These are phyloP conservation scores for Drosophila putrida DNA, from an alignment of 2,888 invertebrate genomes.

Conservation along the genomic window DNA sequence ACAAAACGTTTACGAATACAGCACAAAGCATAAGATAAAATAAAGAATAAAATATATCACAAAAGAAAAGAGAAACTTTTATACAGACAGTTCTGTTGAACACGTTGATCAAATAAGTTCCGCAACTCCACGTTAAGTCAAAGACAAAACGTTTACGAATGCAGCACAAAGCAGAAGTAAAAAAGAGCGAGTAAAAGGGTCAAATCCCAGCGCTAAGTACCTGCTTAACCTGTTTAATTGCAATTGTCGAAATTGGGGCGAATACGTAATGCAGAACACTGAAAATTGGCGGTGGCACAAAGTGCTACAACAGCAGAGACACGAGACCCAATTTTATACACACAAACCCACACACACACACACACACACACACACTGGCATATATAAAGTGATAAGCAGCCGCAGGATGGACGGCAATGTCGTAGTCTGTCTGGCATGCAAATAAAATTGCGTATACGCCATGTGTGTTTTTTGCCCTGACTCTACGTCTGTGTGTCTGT, in stretches of 20 bases:
- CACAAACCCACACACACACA: constrained; percentile 1
- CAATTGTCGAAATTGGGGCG: constrained; percentile 17
- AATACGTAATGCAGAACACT: constrained; percentile 42
- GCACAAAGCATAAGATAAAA: not conserved
- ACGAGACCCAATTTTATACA: constrained; percentile 22
- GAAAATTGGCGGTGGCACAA: constrained; percentile 8
- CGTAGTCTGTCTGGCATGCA: constrained; percentile 58
- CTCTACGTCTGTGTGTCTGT: constrained; percentile 22
- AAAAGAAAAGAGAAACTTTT: not conserved
- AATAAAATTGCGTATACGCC: constrained; percentile 78
- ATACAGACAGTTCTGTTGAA: not conserved
- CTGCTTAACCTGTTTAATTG: not conserved
- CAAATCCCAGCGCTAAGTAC: too few relatives aligned
- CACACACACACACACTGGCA: not conserved
- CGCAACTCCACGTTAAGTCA: not conserved
- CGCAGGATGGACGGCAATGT: constrained; percentile 50
- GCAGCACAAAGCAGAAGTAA: not conserved
- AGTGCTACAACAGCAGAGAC: constrained; percentile 22
- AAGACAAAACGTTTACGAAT: not conserved
- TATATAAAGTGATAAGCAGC: constrained; percentile 71
- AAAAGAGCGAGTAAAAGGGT: too few relatives aligned
- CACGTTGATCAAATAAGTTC: not conserved
- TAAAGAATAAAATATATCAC: constrained; percentile 7
- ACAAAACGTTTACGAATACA: not conserved
- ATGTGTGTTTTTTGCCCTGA: constrained; percentile 33